Conservation (phyloP, 2,113 vertebrate species). For the Sinosuthora webbiana region DNA sequence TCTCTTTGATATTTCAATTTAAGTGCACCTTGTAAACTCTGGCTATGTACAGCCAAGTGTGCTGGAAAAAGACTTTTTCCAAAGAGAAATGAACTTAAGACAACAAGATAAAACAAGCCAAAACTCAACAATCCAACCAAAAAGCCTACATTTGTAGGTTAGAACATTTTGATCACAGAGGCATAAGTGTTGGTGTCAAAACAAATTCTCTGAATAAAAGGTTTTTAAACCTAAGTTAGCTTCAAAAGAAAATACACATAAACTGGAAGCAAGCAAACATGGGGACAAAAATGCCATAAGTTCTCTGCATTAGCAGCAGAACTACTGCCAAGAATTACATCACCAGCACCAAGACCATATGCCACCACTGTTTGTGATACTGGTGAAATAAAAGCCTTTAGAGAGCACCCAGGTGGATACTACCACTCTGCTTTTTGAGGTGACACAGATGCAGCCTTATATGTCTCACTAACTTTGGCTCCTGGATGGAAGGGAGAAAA, state of each 20-base stretch:
- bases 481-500: background rate
- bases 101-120: background rate
- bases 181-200: background rate
- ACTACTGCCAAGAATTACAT: background rate
- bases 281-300: background rate
- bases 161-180: background rate
- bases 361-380: background rate
- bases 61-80: background rate
- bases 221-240: background rate
- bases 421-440: background rate
- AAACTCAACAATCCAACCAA: background rate
- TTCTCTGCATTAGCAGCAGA: background rate
- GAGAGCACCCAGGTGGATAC: background rate
- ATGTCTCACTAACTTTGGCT: background rate
- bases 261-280: background rate
- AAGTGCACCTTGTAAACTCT: slow-evolving; percentile 41
- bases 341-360: background rate
- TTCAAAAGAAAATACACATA: background rate
- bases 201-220: background rate
- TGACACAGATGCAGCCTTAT: background rate
- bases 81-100: background rate
- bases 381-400: background rate
- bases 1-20: slow-evolving; percentile 50
- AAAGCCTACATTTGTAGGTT: background rate
- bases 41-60: background rate